Evolutionary conservation across 1,140 invertebrate genomes (phyloP).

Genomic region (Caenorhabditis brenneri): DNA sequence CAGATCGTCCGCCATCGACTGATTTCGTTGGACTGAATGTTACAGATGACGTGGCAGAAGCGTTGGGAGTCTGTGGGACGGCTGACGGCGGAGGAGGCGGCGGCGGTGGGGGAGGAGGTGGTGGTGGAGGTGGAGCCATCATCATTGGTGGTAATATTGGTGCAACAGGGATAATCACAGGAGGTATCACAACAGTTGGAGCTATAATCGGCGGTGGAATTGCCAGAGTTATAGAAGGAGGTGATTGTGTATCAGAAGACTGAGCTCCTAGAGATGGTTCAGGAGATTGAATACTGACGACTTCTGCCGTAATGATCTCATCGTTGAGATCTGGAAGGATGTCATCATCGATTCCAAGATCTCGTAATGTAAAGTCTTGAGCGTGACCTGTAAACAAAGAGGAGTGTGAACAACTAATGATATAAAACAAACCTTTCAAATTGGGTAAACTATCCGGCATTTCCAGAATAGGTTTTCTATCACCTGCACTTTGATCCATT

Average conservation of each 20-base stretch:
- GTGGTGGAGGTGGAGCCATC: constrained; percentile 19
- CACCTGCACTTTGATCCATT: background rate
- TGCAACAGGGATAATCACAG: background rate
- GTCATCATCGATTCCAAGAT: constrained; percentile 5
- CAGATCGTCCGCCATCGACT: constrained; percentile 10
- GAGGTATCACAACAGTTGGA: background rate
- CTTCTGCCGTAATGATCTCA: background rate
- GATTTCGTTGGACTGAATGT: constrained; percentile 8
- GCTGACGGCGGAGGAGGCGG: constrained; percentile 19
- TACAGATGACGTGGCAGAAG: background rate
- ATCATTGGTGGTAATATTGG: no score
- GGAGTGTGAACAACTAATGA: background rate
- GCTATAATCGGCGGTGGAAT: background rate
- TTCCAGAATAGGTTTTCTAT: background rate
- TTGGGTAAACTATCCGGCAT: constrained; percentile 2
- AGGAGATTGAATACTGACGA: background rate
- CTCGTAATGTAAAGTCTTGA: background rate
- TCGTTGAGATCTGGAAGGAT: background rate
- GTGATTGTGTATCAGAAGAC: background rate
- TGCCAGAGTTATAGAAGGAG: background rate
- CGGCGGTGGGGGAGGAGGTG: constrained; percentile 42
- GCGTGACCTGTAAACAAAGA: constrained; percentile 1
- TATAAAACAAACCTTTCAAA: background rate
- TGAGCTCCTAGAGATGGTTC: background rate
- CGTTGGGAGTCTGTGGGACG: background rate